These are phyloP conservation scores for Teleopsis dalmanni DNA, from an alignment of 1,140 invertebrate species.

Conservation along the genomic window DNA sequence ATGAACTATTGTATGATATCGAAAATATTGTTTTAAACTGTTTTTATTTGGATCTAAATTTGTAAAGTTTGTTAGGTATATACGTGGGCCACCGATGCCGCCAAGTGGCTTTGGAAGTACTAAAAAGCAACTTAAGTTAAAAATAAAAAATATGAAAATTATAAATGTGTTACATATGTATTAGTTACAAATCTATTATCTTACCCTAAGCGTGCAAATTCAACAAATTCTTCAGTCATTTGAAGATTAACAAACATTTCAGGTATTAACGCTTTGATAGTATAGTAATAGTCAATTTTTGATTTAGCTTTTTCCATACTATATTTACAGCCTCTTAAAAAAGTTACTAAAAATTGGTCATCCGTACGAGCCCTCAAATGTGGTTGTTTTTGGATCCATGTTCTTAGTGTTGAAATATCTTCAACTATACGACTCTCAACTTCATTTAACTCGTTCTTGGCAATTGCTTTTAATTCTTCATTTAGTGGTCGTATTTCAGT, in stretches of 20 bases:
- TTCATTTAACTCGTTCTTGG: constrained; percentile 44
- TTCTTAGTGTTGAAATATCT: constrained; percentile 49
- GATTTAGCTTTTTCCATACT: constrained; percentile 54
- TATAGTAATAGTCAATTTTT: constrained; percentile 55
- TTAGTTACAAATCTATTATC: background rate
- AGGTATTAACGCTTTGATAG: constrained; percentile 48
- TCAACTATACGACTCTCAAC: constrained; percentile 35
- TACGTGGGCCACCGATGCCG: constrained; percentile 41
- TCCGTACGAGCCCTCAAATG: constrained; percentile 47
- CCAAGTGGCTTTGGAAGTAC: constrained; percentile 31
- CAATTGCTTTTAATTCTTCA: constrained; percentile 17
- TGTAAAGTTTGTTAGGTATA: constrained; percentile 42
- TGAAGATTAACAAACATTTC: constrained; percentile 41
- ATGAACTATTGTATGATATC: constrained; percentile 29
- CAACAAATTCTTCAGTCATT: constrained; percentile 7
- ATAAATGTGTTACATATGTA: background rate
- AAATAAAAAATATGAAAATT: background rate
- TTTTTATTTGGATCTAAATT: constrained; percentile 38
- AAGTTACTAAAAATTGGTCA: constrained; percentile 52
- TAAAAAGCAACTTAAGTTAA: background rate
- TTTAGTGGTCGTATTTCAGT: constrained; percentile 9
- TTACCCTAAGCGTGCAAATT: constrained; percentile 2
- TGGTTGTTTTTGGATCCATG: constrained; percentile 54
- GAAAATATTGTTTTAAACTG: constrained; percentile 25
- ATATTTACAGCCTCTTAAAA: constrained; percentile 57